A percentile compares a stretch with the other conserved stretches of the same genome.
phyloP scores from a whole-genome alignment of 2,113 vertebrate genomes.

The Oncorhynchus kisutch region DNA sequence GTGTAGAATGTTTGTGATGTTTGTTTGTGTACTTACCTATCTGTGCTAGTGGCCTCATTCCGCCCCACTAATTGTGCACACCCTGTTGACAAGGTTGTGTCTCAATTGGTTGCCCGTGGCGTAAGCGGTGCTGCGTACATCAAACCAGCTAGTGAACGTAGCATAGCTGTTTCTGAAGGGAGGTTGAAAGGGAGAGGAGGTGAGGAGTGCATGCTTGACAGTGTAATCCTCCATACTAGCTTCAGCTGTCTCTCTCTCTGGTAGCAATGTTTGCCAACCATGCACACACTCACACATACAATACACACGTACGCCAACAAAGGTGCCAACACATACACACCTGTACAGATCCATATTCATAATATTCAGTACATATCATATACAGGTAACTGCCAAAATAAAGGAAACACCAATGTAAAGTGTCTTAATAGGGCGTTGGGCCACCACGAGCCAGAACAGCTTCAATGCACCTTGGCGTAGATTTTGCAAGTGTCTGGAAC shows the following conservation, averaged over 20 bases:
- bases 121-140: background rate
- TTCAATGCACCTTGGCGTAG: too few species aligned
- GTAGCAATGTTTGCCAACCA: background rate
- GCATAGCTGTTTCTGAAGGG: background rate
- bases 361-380: too few species aligned
- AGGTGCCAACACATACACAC: background rate
- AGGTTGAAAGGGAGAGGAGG: background rate
- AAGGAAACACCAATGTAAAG: too few species aligned
- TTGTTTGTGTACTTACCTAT: background rate
- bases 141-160: background rate
- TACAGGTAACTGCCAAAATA: too few species aligned
- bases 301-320: background rate
- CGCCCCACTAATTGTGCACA: background rate
- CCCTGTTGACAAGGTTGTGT: background rate
- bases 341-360: too few species aligned
- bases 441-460: too few species aligned
- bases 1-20: too few species aligned
- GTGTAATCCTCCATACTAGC: background rate
- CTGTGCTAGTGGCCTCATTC: background rate
- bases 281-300: conserved; percentile 3
- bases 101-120: background rate
- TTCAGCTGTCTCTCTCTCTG: background rate
- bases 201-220: background rate
- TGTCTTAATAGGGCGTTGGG: too few species aligned
- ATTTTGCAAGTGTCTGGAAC: too few species aligned